Percentiles rank a stretch among this genome's conserved stretches.
Conservation (phyloP, 2,888 invertebrate genomes). For the Leptinotarsa haldemani region DNA sequence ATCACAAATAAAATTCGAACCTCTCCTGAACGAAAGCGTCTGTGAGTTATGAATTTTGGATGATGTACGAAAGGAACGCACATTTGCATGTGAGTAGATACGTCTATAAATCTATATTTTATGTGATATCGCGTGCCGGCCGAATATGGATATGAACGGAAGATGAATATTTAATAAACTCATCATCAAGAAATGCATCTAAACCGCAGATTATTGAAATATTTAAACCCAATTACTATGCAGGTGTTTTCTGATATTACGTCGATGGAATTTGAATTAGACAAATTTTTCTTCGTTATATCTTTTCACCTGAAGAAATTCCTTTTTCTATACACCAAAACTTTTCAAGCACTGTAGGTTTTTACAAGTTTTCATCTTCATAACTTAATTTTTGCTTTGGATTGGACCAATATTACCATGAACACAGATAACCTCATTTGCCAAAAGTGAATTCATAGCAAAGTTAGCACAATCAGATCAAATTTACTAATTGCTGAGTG, state of each 20-base stretch:
- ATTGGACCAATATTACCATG: too few relatives aligned
- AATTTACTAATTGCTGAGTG: too few relatives aligned
- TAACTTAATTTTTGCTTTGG: too few relatives aligned
- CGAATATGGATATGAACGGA: slow-evolving; percentile 58
- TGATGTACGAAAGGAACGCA: slow-evolving; percentile 43
- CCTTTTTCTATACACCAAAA: background rate
- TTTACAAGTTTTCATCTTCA: too few relatives aligned
- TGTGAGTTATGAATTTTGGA: slow-evolving; percentile 36
- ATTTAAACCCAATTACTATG: slow-evolving; percentile 59
- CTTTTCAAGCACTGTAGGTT: background rate
- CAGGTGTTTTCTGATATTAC: slow-evolving; percentile 41
- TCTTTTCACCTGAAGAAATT: background rate
- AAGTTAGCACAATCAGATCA: too few relatives aligned
- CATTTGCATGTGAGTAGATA: slow-evolving; percentile 59
- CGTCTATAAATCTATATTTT: slow-evolving; percentile 55
- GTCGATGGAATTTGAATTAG: background rate
- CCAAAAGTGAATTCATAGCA: too few relatives aligned
- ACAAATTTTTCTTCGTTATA: background rate
- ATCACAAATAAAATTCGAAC: slow-evolving; percentile 7
- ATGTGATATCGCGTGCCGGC: slow-evolving; percentile 57
- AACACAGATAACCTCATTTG: too few relatives aligned
- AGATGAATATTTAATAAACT: slow-evolving; percentile 61
- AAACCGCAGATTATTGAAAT: slow-evolving; percentile 57
- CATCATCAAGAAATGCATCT: slow-evolving; percentile 52
- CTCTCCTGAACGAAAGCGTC: background rate